phyloP scores from a whole-genome alignment of 2,797 vertebrate genomes.

The Brachymystax lenok region DNA sequence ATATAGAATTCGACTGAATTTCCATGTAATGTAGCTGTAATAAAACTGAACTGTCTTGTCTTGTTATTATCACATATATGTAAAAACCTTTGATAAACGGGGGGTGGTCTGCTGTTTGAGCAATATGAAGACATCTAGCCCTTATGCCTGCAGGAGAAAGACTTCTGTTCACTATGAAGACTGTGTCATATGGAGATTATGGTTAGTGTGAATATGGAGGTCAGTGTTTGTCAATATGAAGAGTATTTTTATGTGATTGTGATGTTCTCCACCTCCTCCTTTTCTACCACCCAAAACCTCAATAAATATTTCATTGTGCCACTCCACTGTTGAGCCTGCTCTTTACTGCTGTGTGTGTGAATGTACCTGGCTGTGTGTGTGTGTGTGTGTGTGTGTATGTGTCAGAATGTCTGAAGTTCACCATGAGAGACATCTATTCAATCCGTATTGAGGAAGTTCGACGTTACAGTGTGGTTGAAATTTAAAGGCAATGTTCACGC shows the following conservation, averaged over 20 bases:
- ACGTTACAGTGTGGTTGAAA: too few species aligned
- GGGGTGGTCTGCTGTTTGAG: conserved; percentile 28
- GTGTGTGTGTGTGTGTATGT: not conserved
- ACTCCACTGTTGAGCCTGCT: not conserved
- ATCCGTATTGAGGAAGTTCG: not conserved
- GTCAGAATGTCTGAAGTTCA: not conserved
- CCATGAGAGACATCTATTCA: too few species aligned
- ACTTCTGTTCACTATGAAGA: not conserved
- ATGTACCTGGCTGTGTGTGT: not conserved
- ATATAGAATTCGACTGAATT: conserved; percentile 54
- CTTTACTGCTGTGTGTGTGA: not conserved
- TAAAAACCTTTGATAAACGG: conserved; percentile 31
- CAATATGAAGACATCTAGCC: conserved; percentile 48
- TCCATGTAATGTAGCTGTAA: conserved; percentile 58
- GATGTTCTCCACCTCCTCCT: conserved; percentile 71
- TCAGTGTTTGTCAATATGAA: conserved; percentile 53
- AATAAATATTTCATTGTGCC: conserved; percentile 81
- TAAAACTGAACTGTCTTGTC: conserved; percentile 69
- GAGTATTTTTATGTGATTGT: conserved; percentile 54
- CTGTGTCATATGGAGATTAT: not conserved
- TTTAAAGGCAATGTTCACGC: too few species aligned
- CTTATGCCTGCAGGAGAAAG: not conserved
- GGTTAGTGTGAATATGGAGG: conserved; percentile 43
- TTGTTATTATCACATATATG: conserved; percentile 38
- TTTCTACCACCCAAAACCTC: conserved; percentile 78